Evolutionary conservation across 2,888 invertebrate species (phyloP), one percentile per base, ranked within the genome.

Genomic region (Sminthurinus aureus): DNA sequence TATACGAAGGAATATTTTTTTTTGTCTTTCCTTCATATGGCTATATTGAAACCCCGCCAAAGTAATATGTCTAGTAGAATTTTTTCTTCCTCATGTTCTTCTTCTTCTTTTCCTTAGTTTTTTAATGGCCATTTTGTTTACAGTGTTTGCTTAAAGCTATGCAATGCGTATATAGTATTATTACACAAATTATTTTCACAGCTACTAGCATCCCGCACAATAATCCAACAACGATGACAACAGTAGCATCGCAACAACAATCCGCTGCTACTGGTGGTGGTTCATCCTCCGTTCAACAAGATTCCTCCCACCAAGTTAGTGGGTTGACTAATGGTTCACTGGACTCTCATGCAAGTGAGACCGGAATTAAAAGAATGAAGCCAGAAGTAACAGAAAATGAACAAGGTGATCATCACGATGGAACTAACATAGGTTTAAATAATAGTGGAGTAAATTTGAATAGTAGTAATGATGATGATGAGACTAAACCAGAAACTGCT

Each of bases 141-240:
- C 82, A 77, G 85, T 87, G 85, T 87, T 87, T 84, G 78, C 83
- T 84, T 85, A 77, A 81, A 64, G 75, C 81, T 26, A 38, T 38
- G 74, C 74, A 81, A 64, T 87, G 86, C 83, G 85, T 85, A 86
- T 84, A 85, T 88, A 87, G 87, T 88, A 85, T 88, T 87, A 87
- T 88, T 86, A 87, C 88, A 87, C 87, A 85, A 88, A 85, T 88
- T 88, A 88, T 88, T 88, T 88, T 88, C 87, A 87, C 88, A 88
- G 88, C 88, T 84, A 85, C 86, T 87, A 87, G 87, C 85, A 85
- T 87, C 86, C 83, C 86, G 86, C 87, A 85, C 86, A 84, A 83
- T 84, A 84, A 82, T 78, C 78, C 82, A 12, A 76, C 86, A 58
- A 74, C 86, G 66, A 77, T 83, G 75, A 75, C 84, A 18, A 81